Base-by-base conservation (phyloP, 2,888 invertebrate genomes). In the Caenorhabditis plicata region DNA sequence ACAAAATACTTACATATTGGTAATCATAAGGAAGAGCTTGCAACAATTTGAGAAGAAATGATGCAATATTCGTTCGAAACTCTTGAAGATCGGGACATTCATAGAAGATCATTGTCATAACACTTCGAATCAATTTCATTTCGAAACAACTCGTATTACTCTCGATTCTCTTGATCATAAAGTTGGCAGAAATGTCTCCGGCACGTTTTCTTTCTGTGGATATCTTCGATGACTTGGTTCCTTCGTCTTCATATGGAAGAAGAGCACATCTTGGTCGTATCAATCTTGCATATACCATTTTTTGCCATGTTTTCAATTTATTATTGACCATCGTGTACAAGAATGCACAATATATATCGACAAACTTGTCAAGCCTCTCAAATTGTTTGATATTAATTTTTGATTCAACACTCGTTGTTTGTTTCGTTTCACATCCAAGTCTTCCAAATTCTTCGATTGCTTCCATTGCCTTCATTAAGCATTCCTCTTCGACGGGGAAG, bases 191-290 rank as follows among this genome's bases (percentile, higher is more conserved):
- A 9, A 60, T 20, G 4, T 60, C 60, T 2, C 45, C 53, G 2
- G 53, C 44, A 31, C 42, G 19, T 26, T 53, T 58, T 19, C 53
- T 26, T 35, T 58, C 58, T 7, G 49, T 53, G 19, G 58, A 29
- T 9, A 58, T 47, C 26, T 58, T 58, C 2, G 58, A 48, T 0
- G 43, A 26, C 20, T 38, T 47, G 17, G 17, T 50, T 19, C 40
- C 33, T 5, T 60, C 60, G 15, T 54, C 60, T 1, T 53, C 46
- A 29, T 41, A 60, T 2, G 45, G 53, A 11, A 54, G 11, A 4
- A 60, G 20, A 3, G 60, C 45, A 26, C 53, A 27, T 17, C 60
- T 49, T 9, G 60, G 60, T 3, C 60, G 42, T 2, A 60, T 38
- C 2, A 60, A 25, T 29, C 54, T 35, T 5, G 53, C 45, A 43